phyloP scores from a whole-genome alignment of 2,797 vertebrate genomes.

The Pseudochromis fuscus region DNA sequence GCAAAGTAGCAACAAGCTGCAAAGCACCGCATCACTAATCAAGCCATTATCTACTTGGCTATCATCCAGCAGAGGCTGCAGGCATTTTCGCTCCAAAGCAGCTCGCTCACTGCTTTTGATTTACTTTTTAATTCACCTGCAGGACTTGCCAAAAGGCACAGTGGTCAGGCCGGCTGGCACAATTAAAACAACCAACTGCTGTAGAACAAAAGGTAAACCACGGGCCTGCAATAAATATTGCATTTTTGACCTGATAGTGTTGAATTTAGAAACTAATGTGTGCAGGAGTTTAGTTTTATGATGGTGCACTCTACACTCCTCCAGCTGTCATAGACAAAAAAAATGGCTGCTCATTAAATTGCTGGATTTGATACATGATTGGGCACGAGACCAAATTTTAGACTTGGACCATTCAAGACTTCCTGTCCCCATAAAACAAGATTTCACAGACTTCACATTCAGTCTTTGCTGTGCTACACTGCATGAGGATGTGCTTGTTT shows the following conservation, averaged over 20 bases:
- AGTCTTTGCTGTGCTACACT: not conserved
- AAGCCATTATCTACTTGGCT: conserved; percentile 47
- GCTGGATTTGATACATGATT: not conserved
- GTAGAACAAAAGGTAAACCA: not conserved
- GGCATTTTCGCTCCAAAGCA: conserved; percentile 4
- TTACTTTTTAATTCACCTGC: conserved; percentile 3
- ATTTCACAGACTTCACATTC: not conserved
- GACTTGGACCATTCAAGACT: no score
- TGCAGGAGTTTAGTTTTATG: not conserved
- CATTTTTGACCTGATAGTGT: not conserved
- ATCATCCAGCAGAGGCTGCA: conserved; percentile 13
- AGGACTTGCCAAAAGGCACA: not conserved
- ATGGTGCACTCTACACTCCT: not conserved
- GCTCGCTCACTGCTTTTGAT: conserved; percentile 18
- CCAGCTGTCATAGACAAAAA: not conserved
- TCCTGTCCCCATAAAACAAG: not conserved
- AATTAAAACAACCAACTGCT: not conserved
- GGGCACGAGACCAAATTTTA: not conserved
- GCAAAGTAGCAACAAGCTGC: conserved; percentile 35
- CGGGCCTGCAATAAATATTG: not conserved
- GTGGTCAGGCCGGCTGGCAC: not conserved
- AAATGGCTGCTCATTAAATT: not conserved
- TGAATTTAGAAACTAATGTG: not conserved
- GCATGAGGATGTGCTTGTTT: not conserved
- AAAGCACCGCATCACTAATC: conserved; percentile 43